Base-by-base conservation (phyloP, 2,888 invertebrate species). In the Dasypogon diadema region DNA sequence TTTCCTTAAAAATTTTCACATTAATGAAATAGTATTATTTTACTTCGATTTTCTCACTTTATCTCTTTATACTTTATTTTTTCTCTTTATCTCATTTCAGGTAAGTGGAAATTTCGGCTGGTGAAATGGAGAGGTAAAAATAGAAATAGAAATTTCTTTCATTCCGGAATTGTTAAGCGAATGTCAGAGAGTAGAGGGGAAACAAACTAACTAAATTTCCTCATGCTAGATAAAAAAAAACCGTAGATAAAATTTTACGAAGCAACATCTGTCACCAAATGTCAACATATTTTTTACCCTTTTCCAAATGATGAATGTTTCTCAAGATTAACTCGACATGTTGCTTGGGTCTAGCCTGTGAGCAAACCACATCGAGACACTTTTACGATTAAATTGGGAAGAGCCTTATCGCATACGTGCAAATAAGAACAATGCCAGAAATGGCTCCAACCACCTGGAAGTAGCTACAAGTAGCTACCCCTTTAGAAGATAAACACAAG, bases 201-300 rank as follows among this genome's bases (percentile, higher is more conserved):
- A 63, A 34, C 22, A 18, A 63, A 30, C 30, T 5, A 30, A 8
- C 30, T 63, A 63, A 63, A 63, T 63, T 63, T 63, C 42, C 22
- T 63, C 8, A 16, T 30, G 22, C n/a, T 65, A 14, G 65, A 48
- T 65, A 46, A 65, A 63, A 63, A 30, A n/a, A n/a, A 42, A 65
- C 22, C 48, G 65, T 48, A 65, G 65, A 65, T 65, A 65, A 65
- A 46, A 65, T 24, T 46, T 65, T n/a, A 24, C 3, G 46, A 22
- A 65, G 48, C n/a, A 65, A 65, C 65, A 65, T 65, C 65, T 65
- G 65, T 46, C 65, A 65, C 65, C 48, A 16, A 65, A 65, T 65
- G 65, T 65, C 65, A 65, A 65, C 21, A 26, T 65, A 46, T 65
- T 14, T 22, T 46, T 10, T 24, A 48, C 65, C 48, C 48, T 65